Base-by-base conservation (phyloP, 2,888 invertebrate species). In the Pimpla rufipes region DNA sequence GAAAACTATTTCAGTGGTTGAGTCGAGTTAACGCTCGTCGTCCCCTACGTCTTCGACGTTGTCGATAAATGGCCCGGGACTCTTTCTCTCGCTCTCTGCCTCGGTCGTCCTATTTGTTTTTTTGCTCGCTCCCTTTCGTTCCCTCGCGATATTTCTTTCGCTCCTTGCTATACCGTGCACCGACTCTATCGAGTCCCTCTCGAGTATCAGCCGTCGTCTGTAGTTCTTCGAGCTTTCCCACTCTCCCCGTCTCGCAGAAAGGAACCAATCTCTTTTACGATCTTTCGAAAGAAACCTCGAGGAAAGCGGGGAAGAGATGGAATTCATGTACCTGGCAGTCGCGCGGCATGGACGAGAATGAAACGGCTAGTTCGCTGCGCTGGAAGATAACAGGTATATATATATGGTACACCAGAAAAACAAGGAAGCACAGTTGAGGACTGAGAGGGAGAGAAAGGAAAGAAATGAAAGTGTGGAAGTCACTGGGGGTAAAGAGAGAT, bases 261-360 rank as follows among this genome's bases (percentile, higher is more conserved):
- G 66, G 67, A 77, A 76, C 73, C 79, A 83, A 80, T 80, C 79
- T 83, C 80, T 68, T 83, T 83, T 83, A 83, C 80, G 79, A 83
- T 80, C 83, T 83, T 73, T 81, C 67, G 67, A 73, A 76, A 76
- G 79, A 83, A 79, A 73, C 73, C 68, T 77, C 76, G 73, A 68
- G 73, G 79, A 80, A 73, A 74, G 76, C 52, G 52, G 67, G 42
- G 66, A 67, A 68, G 73, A 80, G 73, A 83, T 68, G 62, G 79
- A 80, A 83, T 77, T 73, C 77, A 68, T 74, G 83, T 73, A 45
- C 57, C 59, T 45, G 70, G 70, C 23, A 40, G 42, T 50, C 8
- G 57, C 70, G 42, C 21, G 18, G 55, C 29, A 11, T 18, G 23
- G 37, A 71, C 21, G 70, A 55, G 55, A 57, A 42, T 40, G 40